Evolutionary conservation across 1,140 invertebrate species (phyloP), one percentile per base, ranked within the genome.

Genomic region (Danaus plexippus): DNA sequence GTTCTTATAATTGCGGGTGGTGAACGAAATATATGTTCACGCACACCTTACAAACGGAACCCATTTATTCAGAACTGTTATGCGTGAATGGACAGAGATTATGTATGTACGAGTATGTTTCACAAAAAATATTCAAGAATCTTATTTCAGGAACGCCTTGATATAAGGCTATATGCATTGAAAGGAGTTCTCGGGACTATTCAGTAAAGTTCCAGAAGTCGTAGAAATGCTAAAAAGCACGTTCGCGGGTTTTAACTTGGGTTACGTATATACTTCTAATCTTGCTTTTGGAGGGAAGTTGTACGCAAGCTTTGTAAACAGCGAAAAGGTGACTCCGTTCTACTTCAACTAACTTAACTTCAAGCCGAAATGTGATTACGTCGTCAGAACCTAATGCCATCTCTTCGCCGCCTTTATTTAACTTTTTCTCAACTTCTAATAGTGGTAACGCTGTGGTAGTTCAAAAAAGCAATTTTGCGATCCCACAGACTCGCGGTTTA

Each of bases 391-490:
- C 69, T 63, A 64, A 66, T 64, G 66, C 64, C 63, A 52, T 67
- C 59, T 71, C 63, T 57, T 64, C 56, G 56, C 64, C 60, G 68
- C 72, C 67, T 84, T 74, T 77, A 80, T 77, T 75, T 72, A 83
- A 86, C 68, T 80, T 80, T 82, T 80, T 75, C 73, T 75, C 65
- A 73, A 77, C 69, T 77, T 67, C 67, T 80, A 75, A 78, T 78
- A 78, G 71, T 74, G 60, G 71, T 76, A 75, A 73, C 75, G 75
- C 74, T 76, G 78, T 77, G 67, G 57, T 66, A 83, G 81, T 86
- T 86, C 80, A 85, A 86, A 85, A 84, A 85, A 86, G 80, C 77
- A 82, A 85, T 86, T 86, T 75, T 69, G 68, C 63, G 64, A 62
- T 70, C 62, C 64, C 67, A 67, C 58, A 61, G 59, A 71, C 63